phyloP scores from a whole-genome alignment of 2,888 invertebrate genomes.

The Megastigmus dorsalis region DNA sequence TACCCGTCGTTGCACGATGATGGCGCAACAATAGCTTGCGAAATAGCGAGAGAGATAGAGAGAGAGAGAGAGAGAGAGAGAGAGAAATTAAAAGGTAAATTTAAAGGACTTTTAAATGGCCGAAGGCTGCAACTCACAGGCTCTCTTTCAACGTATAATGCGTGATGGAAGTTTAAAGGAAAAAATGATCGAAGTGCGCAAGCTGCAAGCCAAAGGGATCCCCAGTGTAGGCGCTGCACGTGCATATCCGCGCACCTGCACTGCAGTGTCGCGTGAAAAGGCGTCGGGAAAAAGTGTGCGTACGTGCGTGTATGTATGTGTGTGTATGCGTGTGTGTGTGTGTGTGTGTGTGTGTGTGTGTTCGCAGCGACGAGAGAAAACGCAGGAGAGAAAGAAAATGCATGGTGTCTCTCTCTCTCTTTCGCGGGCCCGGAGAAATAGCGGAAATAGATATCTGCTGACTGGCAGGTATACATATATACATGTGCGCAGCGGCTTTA shows the following conservation, averaged over 20 bases:
- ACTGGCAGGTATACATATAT: conserved; percentile 55
- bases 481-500: conserved; percentile 15
- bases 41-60: too few species aligned
- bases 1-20: not conserved
- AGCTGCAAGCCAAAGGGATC: too few species aligned
- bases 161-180: conserved; percentile 28
- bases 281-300: conserved; percentile 9
- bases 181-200: not conserved
- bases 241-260: conserved; percentile 39
- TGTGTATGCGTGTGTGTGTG: not conserved
- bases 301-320: not conserved
- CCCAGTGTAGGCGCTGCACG: conserved; percentile 3
- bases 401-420: too few species aligned
- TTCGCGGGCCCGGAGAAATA: conserved; percentile 50
- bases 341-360: not conserved
- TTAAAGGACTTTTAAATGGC: conserved; percentile 42
- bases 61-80: not conserved
- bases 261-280: conserved; percentile 31
- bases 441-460: conserved; percentile 64
- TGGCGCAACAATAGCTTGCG: conserved; percentile 19
- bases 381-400: conserved; percentile 51
- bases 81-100: conserved; percentile 22
- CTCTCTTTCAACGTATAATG: too few species aligned
- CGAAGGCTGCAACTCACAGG: not conserved
- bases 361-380: conserved; percentile 12